A percentile compares a stretch with the other conserved stretches of the same genome.
phyloP scores from a whole-genome alignment of 1,140 invertebrate genomes.

The Phthorimaea operculella region DNA sequence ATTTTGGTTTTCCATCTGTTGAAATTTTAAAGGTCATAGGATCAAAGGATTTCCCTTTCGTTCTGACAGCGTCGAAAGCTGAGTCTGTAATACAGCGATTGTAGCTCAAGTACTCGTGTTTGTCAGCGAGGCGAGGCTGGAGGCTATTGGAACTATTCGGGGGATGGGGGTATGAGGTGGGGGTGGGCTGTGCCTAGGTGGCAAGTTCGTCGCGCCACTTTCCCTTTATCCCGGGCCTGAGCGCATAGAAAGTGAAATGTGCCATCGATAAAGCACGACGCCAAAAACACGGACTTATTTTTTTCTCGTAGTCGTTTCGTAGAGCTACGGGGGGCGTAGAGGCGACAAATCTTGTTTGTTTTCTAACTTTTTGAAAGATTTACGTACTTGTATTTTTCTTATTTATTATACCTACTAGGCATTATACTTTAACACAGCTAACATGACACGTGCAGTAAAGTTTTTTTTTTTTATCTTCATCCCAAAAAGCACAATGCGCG shows the following conservation, averaged over 20 bases:
- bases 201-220: constrained; percentile 21
- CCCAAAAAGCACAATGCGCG: too few relatives aligned
- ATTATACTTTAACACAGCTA: too few relatives aligned
- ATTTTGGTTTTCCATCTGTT: not conserved
- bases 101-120: constrained; percentile 10
- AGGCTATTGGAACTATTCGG: constrained; percentile 17
- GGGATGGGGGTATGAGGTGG: constrained; percentile 2
- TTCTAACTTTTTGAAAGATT: too few relatives aligned
- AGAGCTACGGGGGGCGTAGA: too few relatives aligned
- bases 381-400: too few relatives aligned
- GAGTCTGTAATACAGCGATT: constrained; percentile 11
- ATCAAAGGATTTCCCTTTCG: constrained; percentile 1
- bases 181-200: constrained; percentile 8
- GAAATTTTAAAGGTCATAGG: constrained; percentile 3
- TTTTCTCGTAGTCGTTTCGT: constrained; percentile 3
- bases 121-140: constrained; percentile 22
- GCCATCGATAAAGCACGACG: constrained; percentile 27
- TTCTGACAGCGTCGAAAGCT: not conserved
- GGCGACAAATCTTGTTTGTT: too few relatives aligned
- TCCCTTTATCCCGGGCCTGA: constrained; percentile 16
- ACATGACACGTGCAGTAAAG: too few relatives aligned
- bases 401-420: too few relatives aligned
- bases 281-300: constrained; percentile 26
- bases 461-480: too few relatives aligned
- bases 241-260: constrained; percentile 32